Evolutionary conservation across 92 coral and sea anemone species (phyloP).

Genomic region (Phymanthus crucifer): DNA sequence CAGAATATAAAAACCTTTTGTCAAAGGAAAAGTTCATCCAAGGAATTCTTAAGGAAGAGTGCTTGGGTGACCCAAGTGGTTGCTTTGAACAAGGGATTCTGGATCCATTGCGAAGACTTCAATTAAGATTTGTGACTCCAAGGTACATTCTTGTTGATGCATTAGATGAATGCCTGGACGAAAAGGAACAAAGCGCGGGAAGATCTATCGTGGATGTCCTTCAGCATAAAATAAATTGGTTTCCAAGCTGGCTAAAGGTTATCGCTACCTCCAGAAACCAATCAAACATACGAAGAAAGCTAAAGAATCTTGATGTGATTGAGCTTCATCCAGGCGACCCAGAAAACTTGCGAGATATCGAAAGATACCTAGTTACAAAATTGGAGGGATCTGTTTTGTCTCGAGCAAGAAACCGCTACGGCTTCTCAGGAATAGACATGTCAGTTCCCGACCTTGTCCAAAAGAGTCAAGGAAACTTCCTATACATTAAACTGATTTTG

Average conservation of each 20-base stretch:
- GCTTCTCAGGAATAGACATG: background rate
- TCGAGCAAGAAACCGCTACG: background rate
- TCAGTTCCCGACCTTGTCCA: constrained; percentile 27
- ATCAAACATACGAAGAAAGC: constrained; percentile 28
- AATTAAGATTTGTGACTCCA: constrained; percentile 3
- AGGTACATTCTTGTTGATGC: constrained; percentile 69
- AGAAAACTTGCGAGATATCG: constrained; percentile 67
- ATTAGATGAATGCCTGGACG: constrained; percentile 69
- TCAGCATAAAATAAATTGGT: constrained; percentile 20
- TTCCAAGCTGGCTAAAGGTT: constrained; percentile 66
- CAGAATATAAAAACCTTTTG: constrained; percentile 46
- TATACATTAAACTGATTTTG: constrained; percentile 57
- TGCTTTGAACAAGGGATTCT: constrained; percentile 67
- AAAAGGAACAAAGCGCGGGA: constrained; percentile 7
- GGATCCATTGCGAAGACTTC: constrained; percentile 42
- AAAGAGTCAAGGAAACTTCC: constrained; percentile 71
- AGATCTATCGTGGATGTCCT: constrained; percentile 54
- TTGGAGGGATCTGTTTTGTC: constrained; percentile 17
- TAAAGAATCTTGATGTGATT: constrained; percentile 16
- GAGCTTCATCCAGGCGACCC: constrained; percentile 46
- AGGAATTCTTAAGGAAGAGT: constrained; percentile 36
- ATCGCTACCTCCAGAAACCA: constrained; percentile 68
- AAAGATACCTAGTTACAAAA: constrained; percentile 28
- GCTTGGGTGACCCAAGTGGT: constrained; percentile 56
- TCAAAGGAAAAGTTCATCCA: constrained; percentile 39